Evolutionary conservation across 2,797 vertebrate species (phyloP), one percentile per base, ranked within the genome.

Genomic region (Pantherophis alleghaniensis): DNA sequence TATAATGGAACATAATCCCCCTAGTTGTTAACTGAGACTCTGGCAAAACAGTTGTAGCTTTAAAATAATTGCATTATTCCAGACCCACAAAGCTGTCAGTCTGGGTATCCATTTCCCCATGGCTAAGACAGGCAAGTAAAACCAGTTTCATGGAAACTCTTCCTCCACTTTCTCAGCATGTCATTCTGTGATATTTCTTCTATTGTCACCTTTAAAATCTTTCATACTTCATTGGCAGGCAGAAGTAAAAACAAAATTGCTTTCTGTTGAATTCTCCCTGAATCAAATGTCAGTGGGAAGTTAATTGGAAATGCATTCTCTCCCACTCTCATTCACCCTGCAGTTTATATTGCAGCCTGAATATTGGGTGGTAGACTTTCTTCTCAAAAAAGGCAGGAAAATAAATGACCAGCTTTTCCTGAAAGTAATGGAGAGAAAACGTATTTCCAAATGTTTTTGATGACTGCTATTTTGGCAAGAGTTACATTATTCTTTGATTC

Each of bases 241-340:
- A 91, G 60, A 66, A 86, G 87, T 37, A 24, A 1, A 2, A 12
- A 16, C 32, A 18, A 22, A 47, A 18, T 55, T 63, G 1, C 56
- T 66, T 91, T n/a, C 12, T 69, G 69, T 83, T 88, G 60, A 56
- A 28, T 24, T 89, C n/a, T 47, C 9, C 26, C n/a, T 51, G 61
- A 24, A 60, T 89, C 47, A 92, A 55, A 11, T 0, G 16, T 9
- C 28, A 94, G 51, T 14, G 22, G 66, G 16, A 7, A n/a, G 53
- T 60, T 2, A 22, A 88, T 22, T 92, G 0, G 0, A 3, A 47
- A 37, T 7, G 26, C 0, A 0, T n/a, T 63, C 47, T 56, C 13
- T 47, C 37, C 47, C 0, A 9, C 2, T 91, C 66, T 57, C 63
- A 37, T 0, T 24, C 42, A 18, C 53, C 16, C 16, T 63, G 88